Conservation (phyloP, 2,888 invertebrate species). For the Amiota minor region DNA sequence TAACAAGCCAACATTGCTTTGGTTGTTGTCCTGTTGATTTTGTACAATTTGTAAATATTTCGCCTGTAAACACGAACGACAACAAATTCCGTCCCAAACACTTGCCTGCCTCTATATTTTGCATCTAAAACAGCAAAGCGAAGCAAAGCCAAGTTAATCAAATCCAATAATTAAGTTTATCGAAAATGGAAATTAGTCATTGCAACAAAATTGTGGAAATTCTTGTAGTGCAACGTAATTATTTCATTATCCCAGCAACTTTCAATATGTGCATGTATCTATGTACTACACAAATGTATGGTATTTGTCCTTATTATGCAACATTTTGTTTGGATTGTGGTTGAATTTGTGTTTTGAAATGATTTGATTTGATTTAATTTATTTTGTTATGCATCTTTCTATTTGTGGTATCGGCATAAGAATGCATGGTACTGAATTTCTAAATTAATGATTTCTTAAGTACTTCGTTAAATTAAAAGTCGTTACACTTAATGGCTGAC, state of each 20-base stretch:
- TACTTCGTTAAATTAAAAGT: no score
- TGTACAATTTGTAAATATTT: conserved; percentile 23
- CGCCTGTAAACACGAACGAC: background rate
- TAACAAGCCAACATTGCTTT: conserved; percentile 7
- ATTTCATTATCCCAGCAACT: conserved; percentile 6
- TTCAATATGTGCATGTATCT: background rate
- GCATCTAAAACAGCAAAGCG: no score
- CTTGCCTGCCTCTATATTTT: background rate
- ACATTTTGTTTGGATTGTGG: background rate
- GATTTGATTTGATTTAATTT: background rate
- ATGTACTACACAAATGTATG: no score
- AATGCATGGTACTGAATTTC: no score
- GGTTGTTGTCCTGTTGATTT: conserved; percentile 18
- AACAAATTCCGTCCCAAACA: background rate
- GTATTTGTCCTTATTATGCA: background rate
- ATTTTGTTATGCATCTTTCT: no score
- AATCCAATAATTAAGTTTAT: conserved; percentile 25
- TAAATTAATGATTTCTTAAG: no score
- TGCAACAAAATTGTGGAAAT: conserved; percentile 12
- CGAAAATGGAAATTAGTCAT: conserved; percentile 18
- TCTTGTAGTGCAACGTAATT: conserved; percentile 12
- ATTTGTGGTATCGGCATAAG: no score
- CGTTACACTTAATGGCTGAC: no score
- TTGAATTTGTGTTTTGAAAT: conserved; percentile 1
- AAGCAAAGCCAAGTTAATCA: conserved; percentile 18